Percentiles rank a stretch among this genome's conserved stretches.
Conservation (phyloP, 2,888 invertebrate species). For the Horisme vitalbata region DNA sequence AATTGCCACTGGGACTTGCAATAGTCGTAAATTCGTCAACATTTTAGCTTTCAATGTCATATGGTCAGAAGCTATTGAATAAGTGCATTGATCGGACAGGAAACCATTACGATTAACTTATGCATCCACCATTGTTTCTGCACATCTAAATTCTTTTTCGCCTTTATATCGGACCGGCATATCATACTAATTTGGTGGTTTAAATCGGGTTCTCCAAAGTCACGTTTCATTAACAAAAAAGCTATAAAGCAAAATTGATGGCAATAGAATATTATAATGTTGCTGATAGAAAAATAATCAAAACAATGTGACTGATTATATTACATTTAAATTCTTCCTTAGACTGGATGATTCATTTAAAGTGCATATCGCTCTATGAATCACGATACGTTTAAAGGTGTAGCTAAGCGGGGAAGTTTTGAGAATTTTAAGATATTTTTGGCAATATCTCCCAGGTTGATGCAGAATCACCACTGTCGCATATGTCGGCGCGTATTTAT, state of each 20-base stretch:
- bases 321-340: constrained; percentile 17
- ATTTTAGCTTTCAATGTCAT: constrained; percentile 30
- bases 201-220: not conserved
- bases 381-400: constrained; percentile 41
- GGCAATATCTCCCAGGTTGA: constrained; percentile 66
- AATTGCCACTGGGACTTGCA: constrained; percentile 15
- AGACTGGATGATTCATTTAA: constrained; percentile 37
- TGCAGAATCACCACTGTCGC: constrained; percentile 45
- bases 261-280: no score
- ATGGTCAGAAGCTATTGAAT: constrained; percentile 31
- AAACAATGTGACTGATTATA: constrained; percentile 10
- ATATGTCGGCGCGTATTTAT: constrained; percentile 34
- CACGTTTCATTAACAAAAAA: constrained; percentile 11
- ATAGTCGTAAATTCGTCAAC: constrained; percentile 32
- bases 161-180: constrained; percentile 2
- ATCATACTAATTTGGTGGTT: constrained; percentile 15
- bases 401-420: constrained; percentile 32
- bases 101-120: constrained; percentile 30
- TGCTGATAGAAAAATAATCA: not conserved
- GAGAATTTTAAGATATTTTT: constrained; percentile 54
- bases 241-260: constrained; percentile 1
- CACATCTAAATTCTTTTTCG: constrained; percentile 26
- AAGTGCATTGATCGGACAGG: constrained; percentile 38
- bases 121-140: constrained; percentile 33
- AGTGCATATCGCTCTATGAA: constrained; percentile 43